phyloP scores from a whole-genome alignment of 2,797 vertebrate genomes.

The Bradypodion ventrale region DNA sequence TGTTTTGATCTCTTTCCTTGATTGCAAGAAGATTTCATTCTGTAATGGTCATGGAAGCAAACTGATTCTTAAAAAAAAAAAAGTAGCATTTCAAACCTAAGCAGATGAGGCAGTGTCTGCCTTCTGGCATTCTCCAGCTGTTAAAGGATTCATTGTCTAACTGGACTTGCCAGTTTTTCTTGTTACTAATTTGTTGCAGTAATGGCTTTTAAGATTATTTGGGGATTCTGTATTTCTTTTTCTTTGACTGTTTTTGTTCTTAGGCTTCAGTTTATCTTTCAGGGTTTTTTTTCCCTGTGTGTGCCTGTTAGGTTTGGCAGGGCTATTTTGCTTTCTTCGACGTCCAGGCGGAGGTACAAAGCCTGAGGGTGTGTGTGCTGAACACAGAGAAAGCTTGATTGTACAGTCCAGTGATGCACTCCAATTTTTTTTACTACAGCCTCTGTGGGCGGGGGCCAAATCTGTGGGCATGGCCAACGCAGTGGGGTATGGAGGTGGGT shows the following conservation, averaged over 20 bases:
- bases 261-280: slow-evolving; percentile 11
- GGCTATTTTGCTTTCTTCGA: no score
- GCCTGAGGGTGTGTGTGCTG: no score
- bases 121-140: slow-evolving; percentile 24
- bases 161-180: slow-evolving; percentile 45
- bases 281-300: slow-evolving; percentile 15
- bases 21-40: slow-evolving; percentile 21
- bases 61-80: slow-evolving; percentile 1
- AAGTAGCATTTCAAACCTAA: slow-evolving; percentile 3
- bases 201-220: slow-evolving; percentile 29
- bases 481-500: no score
- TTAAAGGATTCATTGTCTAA: neutral
- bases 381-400: no score
- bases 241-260: slow-evolving; percentile 23
- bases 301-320: neutral
- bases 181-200: slow-evolving; percentile 25
- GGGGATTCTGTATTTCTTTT: slow-evolving; percentile 23
- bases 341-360: no score
- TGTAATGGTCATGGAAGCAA: slow-evolving; percentile 26
- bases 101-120: slow-evolving; percentile 39
- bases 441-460: no score
- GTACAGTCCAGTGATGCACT: no score
- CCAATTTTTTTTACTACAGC: no score
- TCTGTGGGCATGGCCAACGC: no score
- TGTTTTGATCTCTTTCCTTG: slow-evolving; percentile 19